Conservation (phyloP, 2,113 vertebrate genomes). For the Poecile atricapillus region DNA sequence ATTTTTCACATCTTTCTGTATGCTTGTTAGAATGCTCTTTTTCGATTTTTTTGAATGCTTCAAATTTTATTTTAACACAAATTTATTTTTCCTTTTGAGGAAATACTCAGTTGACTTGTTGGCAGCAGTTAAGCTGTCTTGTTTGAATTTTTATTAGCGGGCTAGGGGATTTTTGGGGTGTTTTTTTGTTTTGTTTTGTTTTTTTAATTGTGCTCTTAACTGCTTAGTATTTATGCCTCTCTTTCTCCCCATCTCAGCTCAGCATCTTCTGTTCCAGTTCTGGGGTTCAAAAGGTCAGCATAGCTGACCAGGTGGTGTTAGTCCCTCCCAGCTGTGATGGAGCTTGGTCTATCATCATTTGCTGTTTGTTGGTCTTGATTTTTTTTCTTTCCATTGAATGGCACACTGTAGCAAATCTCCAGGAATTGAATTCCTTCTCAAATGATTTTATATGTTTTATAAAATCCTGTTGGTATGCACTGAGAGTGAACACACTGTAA, state of each 20-base stretch:
- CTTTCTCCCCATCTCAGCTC: background rate
- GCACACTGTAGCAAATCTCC: slow-evolving; percentile 32
- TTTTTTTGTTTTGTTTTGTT: background rate
- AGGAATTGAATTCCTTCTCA: slow-evolving; percentile 40
- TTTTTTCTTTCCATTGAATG: background rate
- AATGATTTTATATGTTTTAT: slow-evolving; percentile 39
- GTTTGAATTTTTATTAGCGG: slow-evolving; percentile 10
- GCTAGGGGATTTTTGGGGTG: background rate
- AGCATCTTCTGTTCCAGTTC: background rate
- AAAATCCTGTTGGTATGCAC: slow-evolving; percentile 56
- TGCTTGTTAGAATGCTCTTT: background rate
- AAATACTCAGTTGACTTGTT: slow-evolving; percentile 23
- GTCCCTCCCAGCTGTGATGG: background rate
- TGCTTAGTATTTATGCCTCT: slow-evolving; percentile 14
- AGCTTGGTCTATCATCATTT: background rate
- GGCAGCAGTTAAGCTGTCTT: slow-evolving; percentile 49
- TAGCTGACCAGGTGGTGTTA: background rate
- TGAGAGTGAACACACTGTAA: slow-evolving; percentile 56
- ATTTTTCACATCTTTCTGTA: background rate
- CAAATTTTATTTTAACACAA: slow-evolving; percentile 1
- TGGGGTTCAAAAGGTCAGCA: background rate
- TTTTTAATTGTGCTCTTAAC: background rate
- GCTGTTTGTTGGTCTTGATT: background rate
- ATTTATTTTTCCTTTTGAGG: slow-evolving; percentile 66
- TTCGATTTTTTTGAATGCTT: background rate